These are phyloP conservation scores for Paramormyrops hopkinsi DNA, from an alignment of 2,797 vertebrate genomes.

Conservation along the genomic window DNA sequence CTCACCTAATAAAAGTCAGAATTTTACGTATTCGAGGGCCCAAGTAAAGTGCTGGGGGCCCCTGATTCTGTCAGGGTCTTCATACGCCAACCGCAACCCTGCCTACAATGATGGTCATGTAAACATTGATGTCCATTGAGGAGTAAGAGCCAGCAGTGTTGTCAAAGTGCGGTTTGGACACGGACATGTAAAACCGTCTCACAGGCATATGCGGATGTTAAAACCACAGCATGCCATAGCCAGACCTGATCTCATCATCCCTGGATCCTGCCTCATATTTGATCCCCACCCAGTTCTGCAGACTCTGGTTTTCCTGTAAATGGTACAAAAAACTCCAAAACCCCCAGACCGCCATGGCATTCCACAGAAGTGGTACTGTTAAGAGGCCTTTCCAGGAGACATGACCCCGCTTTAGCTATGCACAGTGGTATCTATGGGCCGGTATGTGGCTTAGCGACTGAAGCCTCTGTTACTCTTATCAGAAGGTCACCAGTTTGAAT, in stretches of 20 bases:
- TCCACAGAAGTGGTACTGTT: not conserved
- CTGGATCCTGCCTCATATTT: not conserved
- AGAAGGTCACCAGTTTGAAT: not conserved
- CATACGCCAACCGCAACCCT: not conserved
- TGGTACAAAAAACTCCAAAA: not conserved
- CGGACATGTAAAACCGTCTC: not conserved
- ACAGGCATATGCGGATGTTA: not conserved
- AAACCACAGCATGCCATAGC: not conserved
- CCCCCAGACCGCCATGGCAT: not conserved
- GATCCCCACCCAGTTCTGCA: not conserved
- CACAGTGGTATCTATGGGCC: not conserved
- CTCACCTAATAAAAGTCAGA: not conserved
- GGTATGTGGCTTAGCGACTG: not conserved
- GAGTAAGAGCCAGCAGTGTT: not conserved
- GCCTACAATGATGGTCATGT: not conserved
- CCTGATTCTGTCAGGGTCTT: not conserved
- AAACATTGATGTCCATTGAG: not conserved
- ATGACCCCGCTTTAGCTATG: not conserved
- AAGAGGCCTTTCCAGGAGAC: not conserved
- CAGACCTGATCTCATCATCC: constrained; percentile 15
- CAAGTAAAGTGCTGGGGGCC: not conserved
- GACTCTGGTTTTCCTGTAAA: not conserved
- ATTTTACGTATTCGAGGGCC: not conserved
- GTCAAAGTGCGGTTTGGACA: constrained; percentile 5
- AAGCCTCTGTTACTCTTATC: not conserved